Evolutionary conservation across 2,113 vertebrate genomes (phyloP), one percentile per base, ranked within the genome.

Genomic region (Echinops telfairi): DNA sequence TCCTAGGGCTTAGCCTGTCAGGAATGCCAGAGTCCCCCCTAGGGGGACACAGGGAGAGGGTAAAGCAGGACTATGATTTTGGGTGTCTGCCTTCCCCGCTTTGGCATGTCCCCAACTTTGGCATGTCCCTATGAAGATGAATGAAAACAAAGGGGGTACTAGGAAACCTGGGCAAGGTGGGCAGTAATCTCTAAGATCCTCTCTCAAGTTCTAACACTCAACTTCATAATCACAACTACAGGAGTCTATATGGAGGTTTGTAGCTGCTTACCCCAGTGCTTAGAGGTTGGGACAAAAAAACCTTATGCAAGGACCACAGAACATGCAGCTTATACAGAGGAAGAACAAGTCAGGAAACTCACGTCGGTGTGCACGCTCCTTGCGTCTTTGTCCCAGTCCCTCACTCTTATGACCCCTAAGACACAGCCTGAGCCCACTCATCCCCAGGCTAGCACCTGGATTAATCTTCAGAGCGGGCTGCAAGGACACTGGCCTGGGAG

Each of bases 1-100:
- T 43, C 16, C 78, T 88, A 94, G 92, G 43, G 90, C 73, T 94
- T 95, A 91, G 8, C 73, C 92, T 62, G 47, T 53, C 47, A 53
- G 47, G 47, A 53, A 53, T 53, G 47, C 47, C 47, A 53, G 47
- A 53, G 9, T n/a, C n/a, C n/a, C n/a, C n/a, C n/a, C 36, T 88
- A 7, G 20, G 25, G 43, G 31, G 36, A 89, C 29, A 9, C 0
- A 89, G 33, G 31, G 64, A 88, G 95, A 25, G 71, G 40, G 83
- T 58, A 43, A 90, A 83, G 53, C 23, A 89, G 53, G 15, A 3
- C 80, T 87, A 68, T 89, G 43, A 36, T 88, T 87, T 89, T 58
- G 82, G 71, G 53, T 89, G 62, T 91, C n/a, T 58, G n/a, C n/a
- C n/a, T 1, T 88, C 60, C 64, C 75, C 62, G 62, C 62, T 84